phyloP scores from a whole-genome alignment of 2,888 invertebrate species.

The Limnephilus rhombicus region DNA sequence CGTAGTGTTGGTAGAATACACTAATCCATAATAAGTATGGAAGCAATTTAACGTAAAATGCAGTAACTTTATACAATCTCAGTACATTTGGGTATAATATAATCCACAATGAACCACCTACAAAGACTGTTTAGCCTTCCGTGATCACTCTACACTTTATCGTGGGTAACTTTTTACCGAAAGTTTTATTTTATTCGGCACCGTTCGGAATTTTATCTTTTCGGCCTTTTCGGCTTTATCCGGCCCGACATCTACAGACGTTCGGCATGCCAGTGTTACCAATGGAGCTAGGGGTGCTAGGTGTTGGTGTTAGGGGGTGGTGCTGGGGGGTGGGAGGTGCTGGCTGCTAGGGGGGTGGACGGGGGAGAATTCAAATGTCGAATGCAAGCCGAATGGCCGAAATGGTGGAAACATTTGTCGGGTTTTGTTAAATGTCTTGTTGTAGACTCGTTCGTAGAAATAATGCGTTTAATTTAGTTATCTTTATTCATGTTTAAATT shows the following conservation, averaged over 20 bases:
- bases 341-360: constrained; percentile 44
- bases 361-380: constrained; percentile 50
- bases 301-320: constrained; percentile 2
- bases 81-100: neutral
- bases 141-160: constrained; percentile 58
- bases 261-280: constrained; percentile 59
- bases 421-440: neutral
- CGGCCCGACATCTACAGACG: constrained; percentile 61
- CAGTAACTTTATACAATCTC: neutral
- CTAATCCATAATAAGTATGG: neutral
- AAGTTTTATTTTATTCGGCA: constrained; percentile 60
- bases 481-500: neutral
- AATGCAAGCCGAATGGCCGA: constrained; percentile 26
- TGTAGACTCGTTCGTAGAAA: neutral
- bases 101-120: neutral
- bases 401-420: neutral
- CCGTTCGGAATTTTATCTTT: constrained; percentile 54
- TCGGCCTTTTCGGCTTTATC: constrained; percentile 58
- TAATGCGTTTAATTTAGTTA: neutral
- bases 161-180: constrained; percentile 49
- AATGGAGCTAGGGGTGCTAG: neutral
- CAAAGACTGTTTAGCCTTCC: constrained; percentile 23
- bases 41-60: neutral
- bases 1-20: neutral
- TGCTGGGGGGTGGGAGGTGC: constrained; percentile 26